Conservation (phyloP, 2,888 invertebrate species). For the Mechanitis messenoides region DNA sequence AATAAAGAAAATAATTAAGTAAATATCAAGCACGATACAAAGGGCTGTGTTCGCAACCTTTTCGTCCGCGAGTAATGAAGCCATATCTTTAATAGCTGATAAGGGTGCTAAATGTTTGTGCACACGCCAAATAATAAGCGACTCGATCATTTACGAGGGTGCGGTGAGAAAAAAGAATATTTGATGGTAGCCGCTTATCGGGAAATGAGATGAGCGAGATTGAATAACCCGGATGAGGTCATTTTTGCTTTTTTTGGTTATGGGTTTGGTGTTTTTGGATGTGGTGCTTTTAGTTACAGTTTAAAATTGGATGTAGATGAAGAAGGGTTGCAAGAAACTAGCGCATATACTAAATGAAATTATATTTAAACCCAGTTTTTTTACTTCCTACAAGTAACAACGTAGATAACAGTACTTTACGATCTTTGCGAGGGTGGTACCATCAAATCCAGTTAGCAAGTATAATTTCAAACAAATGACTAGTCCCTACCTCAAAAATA, state of each 20-base stretch:
- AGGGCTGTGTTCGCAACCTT: conserved; percentile 43
- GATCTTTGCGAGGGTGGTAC: too few species aligned
- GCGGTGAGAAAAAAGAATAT: conserved; percentile 57
- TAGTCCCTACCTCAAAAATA: too few species aligned
- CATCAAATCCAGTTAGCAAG: too few species aligned
- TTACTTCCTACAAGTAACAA: too few species aligned
- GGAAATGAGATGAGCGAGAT: conserved; percentile 55
- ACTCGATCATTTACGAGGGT: conserved; percentile 68
- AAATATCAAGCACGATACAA: conserved; percentile 38
- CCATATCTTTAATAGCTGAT: conserved; percentile 75
- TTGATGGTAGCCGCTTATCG: conserved; percentile 54
- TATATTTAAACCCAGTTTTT: too few species aligned
- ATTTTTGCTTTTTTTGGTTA: conserved; percentile 24
- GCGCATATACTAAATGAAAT: too few species aligned
- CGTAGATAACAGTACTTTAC: too few species aligned
- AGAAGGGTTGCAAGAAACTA: too few species aligned
- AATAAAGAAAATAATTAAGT: conserved; percentile 34
- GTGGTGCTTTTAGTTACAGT: conserved; percentile 2
- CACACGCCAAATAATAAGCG: conserved; percentile 76
- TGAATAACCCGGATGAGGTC: conserved; percentile 46
- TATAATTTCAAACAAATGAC: too few species aligned
- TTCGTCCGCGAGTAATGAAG: conserved; percentile 63
- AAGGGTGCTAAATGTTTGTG: conserved; percentile 74
- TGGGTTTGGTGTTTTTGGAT: conserved; percentile 1
- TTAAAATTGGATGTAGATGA: too few species aligned